Conservation (phyloP, 2,113 vertebrate genomes). For the Lepus americanus region DNA sequence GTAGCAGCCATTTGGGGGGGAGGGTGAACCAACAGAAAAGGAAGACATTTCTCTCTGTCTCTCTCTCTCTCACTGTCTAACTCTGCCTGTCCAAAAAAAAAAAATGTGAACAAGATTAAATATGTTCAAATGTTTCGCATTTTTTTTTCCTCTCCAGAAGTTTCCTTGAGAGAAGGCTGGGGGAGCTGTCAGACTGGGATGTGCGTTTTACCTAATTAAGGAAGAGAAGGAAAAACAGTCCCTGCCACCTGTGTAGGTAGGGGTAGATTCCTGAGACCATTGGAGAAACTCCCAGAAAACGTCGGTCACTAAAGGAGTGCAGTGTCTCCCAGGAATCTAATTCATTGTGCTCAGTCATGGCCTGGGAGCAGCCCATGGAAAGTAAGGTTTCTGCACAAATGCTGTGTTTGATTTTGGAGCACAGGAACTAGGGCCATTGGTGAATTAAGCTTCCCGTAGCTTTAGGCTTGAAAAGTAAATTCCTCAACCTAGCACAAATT, state of each 20-base stretch:
- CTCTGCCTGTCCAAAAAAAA: too few relatives aligned
- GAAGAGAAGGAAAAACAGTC: neutral
- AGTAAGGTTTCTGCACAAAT: neutral
- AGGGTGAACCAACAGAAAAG: too few relatives aligned
- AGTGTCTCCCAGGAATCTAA: neutral
- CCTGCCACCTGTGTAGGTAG: neutral
- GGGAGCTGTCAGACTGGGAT: neutral
- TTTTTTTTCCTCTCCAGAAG: neutral
- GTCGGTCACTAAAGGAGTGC: too few relatives aligned
- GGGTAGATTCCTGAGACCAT: rapidly evolving
- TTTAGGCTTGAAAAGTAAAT: neutral
- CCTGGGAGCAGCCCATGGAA: neutral
- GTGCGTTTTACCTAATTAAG: neutral
- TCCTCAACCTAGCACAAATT: neutral
- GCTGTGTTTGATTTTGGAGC: neutral
- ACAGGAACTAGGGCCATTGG: rapidly evolving
- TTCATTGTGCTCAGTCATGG: neutral
- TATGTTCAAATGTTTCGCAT: too few relatives aligned
- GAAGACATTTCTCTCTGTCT: too few relatives aligned
- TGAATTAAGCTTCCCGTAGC: neutral
- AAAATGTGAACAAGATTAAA: neutral
- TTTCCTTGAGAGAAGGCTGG: neutral
- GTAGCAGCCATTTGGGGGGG: too few relatives aligned
- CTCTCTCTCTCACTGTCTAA: too few relatives aligned
- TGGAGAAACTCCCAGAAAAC: neutral